Percentiles rank a stretch among this genome's conserved stretches.
phyloP scores from a whole-genome alignment of 2,888 invertebrate genomes.

The Lasioglossum figueresi region DNA sequence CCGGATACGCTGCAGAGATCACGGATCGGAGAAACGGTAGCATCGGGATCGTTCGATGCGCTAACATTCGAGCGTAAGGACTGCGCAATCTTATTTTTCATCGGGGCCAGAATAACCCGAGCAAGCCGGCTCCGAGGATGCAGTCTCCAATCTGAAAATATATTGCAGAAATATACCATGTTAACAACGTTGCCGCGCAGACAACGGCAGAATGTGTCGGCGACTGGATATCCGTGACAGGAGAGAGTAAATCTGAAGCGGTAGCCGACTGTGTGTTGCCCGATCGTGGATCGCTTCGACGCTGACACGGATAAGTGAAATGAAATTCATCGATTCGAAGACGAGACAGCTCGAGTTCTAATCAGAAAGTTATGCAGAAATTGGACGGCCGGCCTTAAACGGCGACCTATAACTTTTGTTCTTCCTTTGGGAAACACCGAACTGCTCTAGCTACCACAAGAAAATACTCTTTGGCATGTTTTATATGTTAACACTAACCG shows the following conservation, averaged over 20 bases:
- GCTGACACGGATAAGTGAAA: constrained; percentile 47
- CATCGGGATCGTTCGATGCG: constrained; percentile 38
- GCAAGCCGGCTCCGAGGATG: constrained; percentile 23
- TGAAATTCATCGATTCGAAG: constrained; percentile 49
- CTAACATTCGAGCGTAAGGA: constrained; percentile 43
- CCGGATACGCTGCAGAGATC: not conserved
- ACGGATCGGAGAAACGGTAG: constrained; percentile 47
- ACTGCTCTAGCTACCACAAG: not conserved
- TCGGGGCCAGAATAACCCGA: constrained; percentile 43
- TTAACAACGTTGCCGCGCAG: constrained; percentile 53
- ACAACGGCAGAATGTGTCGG: constrained; percentile 40
- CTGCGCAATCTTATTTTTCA: constrained; percentile 57
- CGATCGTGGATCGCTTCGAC: constrained; percentile 33
- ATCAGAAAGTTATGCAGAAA: constrained; percentile 32
- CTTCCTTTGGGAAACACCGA: not conserved
- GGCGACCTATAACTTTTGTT: not conserved
- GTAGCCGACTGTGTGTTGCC: constrained; percentile 34
- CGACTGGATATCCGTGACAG: constrained; percentile 54
- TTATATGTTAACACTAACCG: not conserved
- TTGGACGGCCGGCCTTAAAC: not conserved
- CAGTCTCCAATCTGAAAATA: constrained; percentile 53
- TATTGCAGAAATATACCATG: constrained; percentile 57
- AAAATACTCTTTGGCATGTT: not conserved
- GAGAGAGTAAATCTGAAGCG: constrained; percentile 56
- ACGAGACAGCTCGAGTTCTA: not conserved